Conservation (phyloP, 2,797 vertebrate species). For the Lycodopsis pacificus region DNA sequence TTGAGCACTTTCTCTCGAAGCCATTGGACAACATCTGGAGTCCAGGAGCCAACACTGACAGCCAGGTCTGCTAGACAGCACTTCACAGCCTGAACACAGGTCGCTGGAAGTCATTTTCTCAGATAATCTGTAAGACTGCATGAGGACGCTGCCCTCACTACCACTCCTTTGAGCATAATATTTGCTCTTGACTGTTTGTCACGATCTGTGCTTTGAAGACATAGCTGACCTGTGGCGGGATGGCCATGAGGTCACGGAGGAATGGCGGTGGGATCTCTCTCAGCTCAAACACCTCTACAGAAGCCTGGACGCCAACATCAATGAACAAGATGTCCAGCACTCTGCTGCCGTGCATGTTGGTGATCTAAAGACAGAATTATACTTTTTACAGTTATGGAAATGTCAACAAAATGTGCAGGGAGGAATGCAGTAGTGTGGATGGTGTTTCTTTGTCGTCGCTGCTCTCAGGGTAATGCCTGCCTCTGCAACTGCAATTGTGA, state of each 20-base stretch:
- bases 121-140: not conserved
- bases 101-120: conserved; percentile 10
- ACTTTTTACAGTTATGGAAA: not conserved
- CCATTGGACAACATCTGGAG: conserved; percentile 94
- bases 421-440: not conserved
- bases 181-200: not conserved
- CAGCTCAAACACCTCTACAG: conserved; percentile 94
- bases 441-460: not conserved
- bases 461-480: not conserved
- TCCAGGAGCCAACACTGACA: conserved; percentile 91
- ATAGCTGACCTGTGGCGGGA: conserved; percentile 92
- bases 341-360: conserved; percentile 92
- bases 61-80: conserved; percentile 93
- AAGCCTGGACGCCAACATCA: conserved; percentile 91
- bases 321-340: conserved; percentile 94
- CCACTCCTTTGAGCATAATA: not conserved
- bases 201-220: not conserved
- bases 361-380: conserved; percentile 84
- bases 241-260: conserved; percentile 87
- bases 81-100: conserved; percentile 86
- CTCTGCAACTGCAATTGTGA: not conserved
- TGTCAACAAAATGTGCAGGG: not conserved
- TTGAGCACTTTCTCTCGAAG: conserved; percentile 91
- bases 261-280: conserved; percentile 91
- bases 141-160: not conserved